Percentiles rank a stretch among this genome's conserved stretches.
Evolutionary conservation across 2,113 vertebrate species (phyloP).

Genomic region (Cyanoderma ruficeps): DNA sequence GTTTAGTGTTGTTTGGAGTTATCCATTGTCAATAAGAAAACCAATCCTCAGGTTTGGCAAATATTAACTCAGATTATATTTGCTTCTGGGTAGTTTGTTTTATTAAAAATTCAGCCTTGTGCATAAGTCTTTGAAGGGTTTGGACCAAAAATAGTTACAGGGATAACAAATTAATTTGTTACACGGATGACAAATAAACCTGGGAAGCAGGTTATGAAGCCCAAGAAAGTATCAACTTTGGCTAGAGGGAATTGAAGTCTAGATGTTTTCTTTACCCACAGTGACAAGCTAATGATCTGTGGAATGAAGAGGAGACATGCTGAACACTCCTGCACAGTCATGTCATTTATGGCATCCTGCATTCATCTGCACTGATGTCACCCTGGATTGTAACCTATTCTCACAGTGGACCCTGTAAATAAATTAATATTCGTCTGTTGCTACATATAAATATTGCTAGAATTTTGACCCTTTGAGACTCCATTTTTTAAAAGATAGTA

Average conservation of each 20-base stretch:
- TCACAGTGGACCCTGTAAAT: not conserved
- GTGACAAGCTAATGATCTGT: slow-evolving; percentile 5
- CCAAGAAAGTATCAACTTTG: not conserved
- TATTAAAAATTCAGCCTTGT: not conserved
- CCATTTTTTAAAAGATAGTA: not conserved
- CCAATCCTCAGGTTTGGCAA: not conserved
- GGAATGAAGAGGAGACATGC: not conserved
- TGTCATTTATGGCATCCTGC: not conserved
- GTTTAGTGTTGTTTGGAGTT: not conserved
- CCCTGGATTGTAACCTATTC: not conserved
- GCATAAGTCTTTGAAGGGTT: not conserved
- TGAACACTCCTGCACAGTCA: not conserved
- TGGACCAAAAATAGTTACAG: not conserved
- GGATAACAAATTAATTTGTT: no score
- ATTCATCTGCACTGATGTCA: slow-evolving; percentile 13
- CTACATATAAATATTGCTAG: not conserved
- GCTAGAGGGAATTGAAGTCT: not conserved
- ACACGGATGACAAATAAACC: no score
- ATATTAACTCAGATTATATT: not conserved
- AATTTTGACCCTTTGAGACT: not conserved
- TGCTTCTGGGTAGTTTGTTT: not conserved
- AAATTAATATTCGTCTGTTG: not conserved
- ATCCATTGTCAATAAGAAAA: not conserved
- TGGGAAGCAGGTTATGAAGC: not conserved
- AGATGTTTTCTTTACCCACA: not conserved